phyloP scores from a whole-genome alignment of 2,797 vertebrate genomes.

The Premnoplex brunnescens region DNA sequence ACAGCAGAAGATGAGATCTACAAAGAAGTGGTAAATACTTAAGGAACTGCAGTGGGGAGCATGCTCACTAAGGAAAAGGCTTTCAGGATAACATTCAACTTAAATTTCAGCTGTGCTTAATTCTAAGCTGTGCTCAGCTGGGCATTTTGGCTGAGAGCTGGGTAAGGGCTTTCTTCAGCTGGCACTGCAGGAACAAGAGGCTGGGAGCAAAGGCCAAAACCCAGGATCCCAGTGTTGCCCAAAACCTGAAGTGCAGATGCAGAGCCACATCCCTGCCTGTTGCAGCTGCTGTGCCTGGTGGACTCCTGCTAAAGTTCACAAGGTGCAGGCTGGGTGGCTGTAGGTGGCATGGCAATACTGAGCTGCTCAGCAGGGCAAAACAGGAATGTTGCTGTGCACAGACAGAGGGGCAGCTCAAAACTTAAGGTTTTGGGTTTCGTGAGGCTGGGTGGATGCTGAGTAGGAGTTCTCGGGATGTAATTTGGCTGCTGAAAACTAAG shows the following conservation, averaged over 20 bases:
- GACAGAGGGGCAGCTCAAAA: background rate
- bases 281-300: rapidly evolving
- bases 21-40: background rate
- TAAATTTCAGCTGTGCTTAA: background rate
- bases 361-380: background rate
- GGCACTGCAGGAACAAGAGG: background rate
- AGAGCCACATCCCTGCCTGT: rapidly evolving
- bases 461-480: background rate
- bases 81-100: background rate
- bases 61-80: background rate
- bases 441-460: background rate
- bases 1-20: background rate
- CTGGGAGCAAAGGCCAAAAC: background rate
- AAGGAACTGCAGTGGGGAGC: background rate
- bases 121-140: background rate
- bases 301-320: rapidly evolving
- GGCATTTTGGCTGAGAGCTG: background rate
- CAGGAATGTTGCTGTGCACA: rapidly evolving
- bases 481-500: background rate
- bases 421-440: rapidly evolving
- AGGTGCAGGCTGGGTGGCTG: background rate
- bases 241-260: background rate
- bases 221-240: background rate
- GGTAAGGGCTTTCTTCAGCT: background rate
- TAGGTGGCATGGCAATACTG: background rate